Conservation (phyloP, 2,888 invertebrate species). For the Autographa pulchrina region DNA sequence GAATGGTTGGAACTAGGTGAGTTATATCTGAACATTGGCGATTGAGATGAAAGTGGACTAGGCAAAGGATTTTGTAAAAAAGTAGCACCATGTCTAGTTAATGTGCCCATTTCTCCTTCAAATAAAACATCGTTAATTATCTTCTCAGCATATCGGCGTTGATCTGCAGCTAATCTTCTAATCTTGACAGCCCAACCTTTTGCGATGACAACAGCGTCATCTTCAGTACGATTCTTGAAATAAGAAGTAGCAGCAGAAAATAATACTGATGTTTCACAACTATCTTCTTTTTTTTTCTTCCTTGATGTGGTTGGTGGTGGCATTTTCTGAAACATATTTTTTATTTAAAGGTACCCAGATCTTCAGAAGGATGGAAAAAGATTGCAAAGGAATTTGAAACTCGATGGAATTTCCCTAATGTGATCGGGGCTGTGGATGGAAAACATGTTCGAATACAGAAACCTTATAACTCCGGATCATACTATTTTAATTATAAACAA, state of each 20-base stretch:
- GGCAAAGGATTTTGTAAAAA: conserved; percentile 6
- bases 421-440: conserved; percentile 28
- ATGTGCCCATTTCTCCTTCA: conserved; percentile 42
- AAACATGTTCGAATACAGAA: conserved; percentile 22
- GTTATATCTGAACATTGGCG: conserved; percentile 23
- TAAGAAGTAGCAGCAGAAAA: conserved; percentile 6
- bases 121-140: conserved; percentile 39
- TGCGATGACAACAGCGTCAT: conserved; percentile 24
- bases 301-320: conserved; percentile 18
- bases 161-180: conserved; percentile 31
- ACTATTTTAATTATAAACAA: conserved; percentile 26
- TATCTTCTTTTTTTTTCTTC: conserved; percentile 31
- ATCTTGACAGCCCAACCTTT: conserved; percentile 40
- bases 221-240: conserved; percentile 4
- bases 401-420: conserved; percentile 21
- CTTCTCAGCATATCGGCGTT: conserved; percentile 36
- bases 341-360: conserved; percentile 19
- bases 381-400: conserved; percentile 20
- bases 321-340: conserved; percentile 17
- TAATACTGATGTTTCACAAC: conserved; percentile 18
- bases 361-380: conserved; percentile 16
- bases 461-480: conserved; percentile 20
- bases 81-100: conserved; percentile 14
- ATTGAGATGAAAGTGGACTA: conserved; percentile 25
- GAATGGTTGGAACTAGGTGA: conserved; percentile 18